These are phyloP conservation scores for Gymnocephalus cernua DNA, from an alignment of 2,113 vertebrate genomes.

Conservation along the genomic window DNA sequence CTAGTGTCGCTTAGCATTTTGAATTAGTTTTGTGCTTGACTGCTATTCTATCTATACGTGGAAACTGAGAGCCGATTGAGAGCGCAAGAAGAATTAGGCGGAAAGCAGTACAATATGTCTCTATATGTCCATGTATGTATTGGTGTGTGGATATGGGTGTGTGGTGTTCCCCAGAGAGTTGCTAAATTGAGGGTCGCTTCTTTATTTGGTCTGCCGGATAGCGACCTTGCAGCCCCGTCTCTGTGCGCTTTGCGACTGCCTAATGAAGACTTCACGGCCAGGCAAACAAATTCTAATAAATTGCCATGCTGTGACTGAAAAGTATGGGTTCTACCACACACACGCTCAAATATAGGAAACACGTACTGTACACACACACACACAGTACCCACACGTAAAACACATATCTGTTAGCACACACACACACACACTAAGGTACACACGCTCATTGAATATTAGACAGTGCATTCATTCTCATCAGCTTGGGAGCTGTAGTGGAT, in stretches of 20 bases:
- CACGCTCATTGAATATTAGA: slow-evolving; percentile 64
- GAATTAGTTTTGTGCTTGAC: slow-evolving; percentile 27
- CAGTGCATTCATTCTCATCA: slow-evolving; percentile 80
- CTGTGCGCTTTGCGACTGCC: slow-evolving; percentile 60
- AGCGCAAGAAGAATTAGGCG: neutral
- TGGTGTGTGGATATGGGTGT: slow-evolving; percentile 11
- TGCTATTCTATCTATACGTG: slow-evolving; percentile 1
- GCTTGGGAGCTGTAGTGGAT: slow-evolving; percentile 48
- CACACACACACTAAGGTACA: slow-evolving; percentile 9
- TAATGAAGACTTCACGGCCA: slow-evolving; percentile 85
- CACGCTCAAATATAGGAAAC: slow-evolving; percentile 25
- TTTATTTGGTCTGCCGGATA: slow-evolving; percentile 67
- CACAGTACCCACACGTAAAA: neutral
- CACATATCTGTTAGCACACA: neutral
- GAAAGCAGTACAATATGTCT: neutral
- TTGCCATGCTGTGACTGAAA: slow-evolving; percentile 74
- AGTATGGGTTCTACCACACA: slow-evolving; percentile 62
- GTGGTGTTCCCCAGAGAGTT: slow-evolving; percentile 61
- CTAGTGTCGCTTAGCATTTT: slow-evolving; percentile 46
- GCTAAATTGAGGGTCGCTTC: slow-evolving; percentile 68
- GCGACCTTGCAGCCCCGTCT: slow-evolving; percentile 74
- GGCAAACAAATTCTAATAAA: slow-evolving; percentile 84
- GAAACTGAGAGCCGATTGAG: slow-evolving; percentile 10
- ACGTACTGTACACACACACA: slow-evolving; percentile 23
- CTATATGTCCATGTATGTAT: slow-evolving; percentile 22